These are phyloP conservation scores for Pristionchus arcanus DNA, from an alignment of 2,888 invertebrate species.

Conservation along the genomic window DNA sequence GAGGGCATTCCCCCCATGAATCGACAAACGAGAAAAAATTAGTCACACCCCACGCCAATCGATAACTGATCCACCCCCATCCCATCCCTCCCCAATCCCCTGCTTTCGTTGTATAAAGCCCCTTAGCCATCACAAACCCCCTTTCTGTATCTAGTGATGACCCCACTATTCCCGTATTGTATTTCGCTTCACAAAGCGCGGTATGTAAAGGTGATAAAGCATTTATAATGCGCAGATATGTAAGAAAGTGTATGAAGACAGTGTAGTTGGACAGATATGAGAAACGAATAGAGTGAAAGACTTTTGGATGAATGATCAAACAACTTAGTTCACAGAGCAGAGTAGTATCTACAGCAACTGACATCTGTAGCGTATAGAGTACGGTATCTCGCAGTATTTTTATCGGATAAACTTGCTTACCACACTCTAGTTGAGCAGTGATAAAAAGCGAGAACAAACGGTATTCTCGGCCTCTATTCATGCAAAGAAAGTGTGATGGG, in stretches of 20 bases:
- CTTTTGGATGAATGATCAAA: background rate
- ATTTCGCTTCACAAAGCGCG: background rate
- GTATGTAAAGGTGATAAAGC: conserved; percentile 27
- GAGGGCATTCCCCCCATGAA: no score
- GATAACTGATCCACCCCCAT: background rate
- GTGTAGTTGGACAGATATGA: background rate
- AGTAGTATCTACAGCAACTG: no score
- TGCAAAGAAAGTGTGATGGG: no score
- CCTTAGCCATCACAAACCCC: background rate
- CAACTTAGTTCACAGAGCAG: no score
- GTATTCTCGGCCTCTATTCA: background rate
- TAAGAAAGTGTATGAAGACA: background rate
- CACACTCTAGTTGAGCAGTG: background rate
- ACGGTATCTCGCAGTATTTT: background rate
- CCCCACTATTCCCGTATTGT: background rate
- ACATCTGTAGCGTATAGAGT: no score
- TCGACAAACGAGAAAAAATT: background rate
- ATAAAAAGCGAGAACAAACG: background rate
- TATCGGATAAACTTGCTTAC: background rate
- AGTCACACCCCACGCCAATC: background rate
- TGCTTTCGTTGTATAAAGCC: background rate
- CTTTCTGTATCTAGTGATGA: conserved; percentile 23
- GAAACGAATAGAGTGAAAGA: background rate
- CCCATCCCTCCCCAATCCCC: background rate
- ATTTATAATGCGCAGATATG: background rate